Base-by-base conservation (phyloP, 2,888 invertebrate genomes). In the Deroplatys truncata region DNA sequence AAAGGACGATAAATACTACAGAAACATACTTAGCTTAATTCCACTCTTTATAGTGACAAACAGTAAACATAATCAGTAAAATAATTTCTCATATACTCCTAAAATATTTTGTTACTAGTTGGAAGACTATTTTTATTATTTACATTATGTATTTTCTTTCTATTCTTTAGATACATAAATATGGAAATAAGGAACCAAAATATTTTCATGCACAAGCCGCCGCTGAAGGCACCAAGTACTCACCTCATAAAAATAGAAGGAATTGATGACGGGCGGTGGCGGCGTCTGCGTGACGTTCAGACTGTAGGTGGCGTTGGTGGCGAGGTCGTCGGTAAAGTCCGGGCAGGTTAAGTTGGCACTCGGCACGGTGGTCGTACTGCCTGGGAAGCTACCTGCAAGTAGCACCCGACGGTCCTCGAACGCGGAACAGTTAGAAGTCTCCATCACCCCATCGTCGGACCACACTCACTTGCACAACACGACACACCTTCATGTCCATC, bases 181-280 rank as follows among this genome's bases (percentile, higher is more conserved):
- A 43, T 43, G 1, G 13, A 13, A 43, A 43, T 1, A 1, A 43
- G 43, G 43, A 10, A 7, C 10, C 3, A 35, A 35, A 5, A 43
- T 13, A 43, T 13, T 43, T 43, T 43, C 13, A 13, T 43, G 56
- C 56, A 72, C 56, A 72, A 72, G 56, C 56, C 56, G 56, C 56
- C 88, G 31, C 25, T 35, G 43, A 82, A 28, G 28, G 25, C 5
- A 9, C 10, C 43, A n/a, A n/a, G 43, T 28, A 91, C 91, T 92
- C 92, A 95, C 95, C 94, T 95, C 94, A 92, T 95, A 95, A 91
- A 95, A 95, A 91, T 94, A 95, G 91, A 95, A 95, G 88, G 95
- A 95, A 92, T 95, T 94, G 92, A 95, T 94, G 89, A 92, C 92
- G 92, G 89, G 90, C 13, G 88, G 88, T 85, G 31, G 29, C 29